A percentile compares a stretch with the other conserved stretches of the same genome.
These are phyloP conservation scores for Drosophila pseudoobscura DNA, from an alignment of 1,140 invertebrate species.

Conservation along the genomic window DNA sequence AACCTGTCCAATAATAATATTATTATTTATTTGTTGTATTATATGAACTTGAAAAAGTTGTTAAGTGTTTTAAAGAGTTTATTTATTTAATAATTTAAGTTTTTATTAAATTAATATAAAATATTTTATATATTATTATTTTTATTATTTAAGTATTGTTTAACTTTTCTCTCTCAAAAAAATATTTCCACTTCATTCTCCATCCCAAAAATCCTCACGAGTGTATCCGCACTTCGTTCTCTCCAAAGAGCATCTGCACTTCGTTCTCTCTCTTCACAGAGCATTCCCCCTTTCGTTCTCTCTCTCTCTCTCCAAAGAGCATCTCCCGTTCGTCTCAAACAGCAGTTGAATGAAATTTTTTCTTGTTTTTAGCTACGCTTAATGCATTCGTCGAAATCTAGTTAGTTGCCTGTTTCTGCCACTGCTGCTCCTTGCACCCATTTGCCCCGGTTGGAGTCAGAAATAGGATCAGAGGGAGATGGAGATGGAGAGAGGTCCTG, in stretches of 20 bases:
- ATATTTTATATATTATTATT: too few species aligned
- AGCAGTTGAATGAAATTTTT: slow-evolving; percentile 1
- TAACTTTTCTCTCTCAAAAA: too few species aligned
- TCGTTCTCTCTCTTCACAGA: neutral
- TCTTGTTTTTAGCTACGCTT: slow-evolving; percentile 30
- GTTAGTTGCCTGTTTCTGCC: slow-evolving; percentile 36
- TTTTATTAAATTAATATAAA: too few species aligned
- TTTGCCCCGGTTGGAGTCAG: slow-evolving; percentile 16
- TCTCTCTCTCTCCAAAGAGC: neutral
- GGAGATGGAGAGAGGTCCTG: neutral
- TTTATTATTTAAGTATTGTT: too few species aligned
- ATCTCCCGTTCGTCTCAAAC: neutral
- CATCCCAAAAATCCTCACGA: too few species aligned
- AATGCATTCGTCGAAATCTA: slow-evolving; percentile 55
- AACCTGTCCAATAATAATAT: too few species aligned
- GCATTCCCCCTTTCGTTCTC: too few species aligned
- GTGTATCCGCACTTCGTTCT: neutral
- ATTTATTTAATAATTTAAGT: too few species aligned
- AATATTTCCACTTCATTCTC: too few species aligned
- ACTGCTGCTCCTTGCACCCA: slow-evolving; percentile 12
- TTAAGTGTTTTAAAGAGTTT: too few species aligned
- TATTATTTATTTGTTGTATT: too few species aligned
- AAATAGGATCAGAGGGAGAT: neutral
- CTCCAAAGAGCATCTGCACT: neutral
- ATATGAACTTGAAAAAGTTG: too few species aligned